Conservation (phyloP, 2,888 invertebrate species). For the Drosophila cracens region DNA sequence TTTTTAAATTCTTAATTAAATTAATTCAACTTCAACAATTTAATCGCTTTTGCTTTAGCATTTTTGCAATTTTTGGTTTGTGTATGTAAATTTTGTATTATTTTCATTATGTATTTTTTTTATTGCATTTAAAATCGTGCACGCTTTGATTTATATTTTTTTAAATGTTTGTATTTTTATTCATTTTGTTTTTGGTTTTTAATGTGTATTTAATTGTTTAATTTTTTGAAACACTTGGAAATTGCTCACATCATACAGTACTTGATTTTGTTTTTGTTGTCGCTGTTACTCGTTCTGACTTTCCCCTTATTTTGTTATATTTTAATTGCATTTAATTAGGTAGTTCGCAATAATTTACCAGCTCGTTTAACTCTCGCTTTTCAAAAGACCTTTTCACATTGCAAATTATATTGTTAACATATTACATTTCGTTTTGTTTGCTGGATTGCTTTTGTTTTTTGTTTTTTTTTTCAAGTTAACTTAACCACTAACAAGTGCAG, state of each 20-base stretch:
- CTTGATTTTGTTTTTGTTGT: constrained; percentile 30
- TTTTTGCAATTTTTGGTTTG: constrained; percentile 31
- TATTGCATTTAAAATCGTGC: constrained; percentile 79
- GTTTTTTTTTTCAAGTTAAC: constrained; percentile 45
- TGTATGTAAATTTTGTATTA: constrained; percentile 66
- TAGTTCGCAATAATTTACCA: constrained; percentile 76
- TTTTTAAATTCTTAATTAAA: constrained; percentile 69
- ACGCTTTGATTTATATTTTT: constrained; percentile 57
- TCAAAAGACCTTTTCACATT: constrained; percentile 57
- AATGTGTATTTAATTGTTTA: constrained; percentile 62
- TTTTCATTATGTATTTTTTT: constrained; percentile 58
- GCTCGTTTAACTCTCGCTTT: constrained; percentile 66
- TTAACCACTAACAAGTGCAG: constrained; percentile 73
- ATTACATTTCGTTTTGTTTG: constrained; percentile 36
- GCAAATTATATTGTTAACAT: constrained; percentile 40
- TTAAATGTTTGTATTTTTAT: constrained; percentile 41
- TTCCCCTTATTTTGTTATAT: constrained; percentile 52
- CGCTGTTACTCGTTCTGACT: constrained; percentile 26
- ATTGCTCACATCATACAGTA: constrained; percentile 75
- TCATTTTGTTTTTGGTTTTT: constrained; percentile 23
- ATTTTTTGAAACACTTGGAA: constrained; percentile 76
- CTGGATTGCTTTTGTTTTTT: constrained; percentile 34
- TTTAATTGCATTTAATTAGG: constrained; percentile 76
- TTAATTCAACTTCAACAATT: constrained; percentile 74
- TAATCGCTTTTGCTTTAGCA: constrained; percentile 25